phyloP scores from a whole-genome alignment of 1,140 invertebrate genomes.

The Cephus cinctus region DNA sequence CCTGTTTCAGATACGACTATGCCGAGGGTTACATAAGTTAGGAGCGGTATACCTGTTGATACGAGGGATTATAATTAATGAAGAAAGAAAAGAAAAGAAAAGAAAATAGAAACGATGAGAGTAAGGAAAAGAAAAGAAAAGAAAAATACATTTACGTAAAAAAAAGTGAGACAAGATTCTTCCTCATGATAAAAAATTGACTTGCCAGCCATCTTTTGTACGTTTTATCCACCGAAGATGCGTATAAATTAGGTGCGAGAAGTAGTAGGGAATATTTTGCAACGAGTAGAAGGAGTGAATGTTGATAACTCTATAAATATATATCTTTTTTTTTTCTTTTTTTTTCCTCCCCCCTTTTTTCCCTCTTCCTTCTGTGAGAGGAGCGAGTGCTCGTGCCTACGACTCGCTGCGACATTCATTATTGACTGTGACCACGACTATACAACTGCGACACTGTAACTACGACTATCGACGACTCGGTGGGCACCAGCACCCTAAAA shows the following conservation, averaged over 20 bases:
- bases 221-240: constrained; percentile 50
- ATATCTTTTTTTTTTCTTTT: too few relatives aligned
- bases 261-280: constrained; percentile 56
- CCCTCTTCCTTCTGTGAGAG: too few relatives aligned
- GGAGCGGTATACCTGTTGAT: constrained; percentile 35
- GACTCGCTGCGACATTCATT: too few relatives aligned
- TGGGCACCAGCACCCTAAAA: too few relatives aligned
- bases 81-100: constrained; percentile 16
- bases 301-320: too few relatives aligned
- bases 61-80: constrained; percentile 26
- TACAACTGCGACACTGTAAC: too few relatives aligned
- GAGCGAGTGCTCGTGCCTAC: too few relatives aligned
- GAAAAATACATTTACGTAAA: constrained; percentile 37
- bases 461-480: too few relatives aligned
- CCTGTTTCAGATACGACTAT: constrained; percentile 42
- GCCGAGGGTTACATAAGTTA: constrained; percentile 46
- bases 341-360: too few relatives aligned
- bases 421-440: too few relatives aligned
- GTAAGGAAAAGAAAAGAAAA: constrained; percentile 20
- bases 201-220: constrained; percentile 57
- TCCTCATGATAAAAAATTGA: constrained; percentile 51
- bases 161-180: constrained; percentile 45
- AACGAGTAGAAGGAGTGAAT: constrained; percentile 41
- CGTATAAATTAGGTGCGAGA: constrained; percentile 47
- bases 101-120: constrained; percentile 29